phyloP scores from a whole-genome alignment of 2,888 invertebrate genomes.

The Xanthostigma xanthostigma region DNA sequence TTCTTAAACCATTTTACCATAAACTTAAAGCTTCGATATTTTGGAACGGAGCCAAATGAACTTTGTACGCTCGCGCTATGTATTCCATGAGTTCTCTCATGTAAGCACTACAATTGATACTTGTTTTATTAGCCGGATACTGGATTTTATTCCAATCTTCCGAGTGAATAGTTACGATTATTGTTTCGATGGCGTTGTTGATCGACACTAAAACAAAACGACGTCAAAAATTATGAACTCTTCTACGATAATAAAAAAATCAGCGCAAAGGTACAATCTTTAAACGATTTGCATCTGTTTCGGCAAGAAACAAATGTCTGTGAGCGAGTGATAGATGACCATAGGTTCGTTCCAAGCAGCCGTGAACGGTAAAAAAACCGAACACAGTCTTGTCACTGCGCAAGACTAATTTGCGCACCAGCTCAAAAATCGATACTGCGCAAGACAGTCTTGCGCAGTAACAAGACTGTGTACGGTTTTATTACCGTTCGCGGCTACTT shows the following conservation, averaged over 20 bases:
- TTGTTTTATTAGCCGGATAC: slow-evolving; percentile 18
- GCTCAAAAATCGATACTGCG: too few relatives aligned
- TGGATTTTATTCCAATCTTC: slow-evolving; percentile 39
- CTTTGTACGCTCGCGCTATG: slow-evolving; percentile 49
- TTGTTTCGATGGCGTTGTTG: slow-evolving; percentile 74
- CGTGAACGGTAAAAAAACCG: too few relatives aligned
- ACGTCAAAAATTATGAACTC: neutral
- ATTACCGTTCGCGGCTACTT: too few relatives aligned
- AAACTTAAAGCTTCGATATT: slow-evolving; percentile 45
- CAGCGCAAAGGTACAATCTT: too few relatives aligned
- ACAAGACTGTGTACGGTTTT: too few relatives aligned
- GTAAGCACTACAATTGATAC: slow-evolving; percentile 55
- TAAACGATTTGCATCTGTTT: too few relatives aligned
- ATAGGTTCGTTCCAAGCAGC: too few relatives aligned
- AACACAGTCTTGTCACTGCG: too few relatives aligned
- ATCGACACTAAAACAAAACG: slow-evolving; percentile 44
- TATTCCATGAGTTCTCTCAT: slow-evolving; percentile 87
- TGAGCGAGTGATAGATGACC: too few relatives aligned
- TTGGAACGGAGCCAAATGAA: slow-evolving; percentile 53
- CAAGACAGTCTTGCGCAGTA: too few relatives aligned
- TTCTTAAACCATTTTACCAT: slow-evolving; percentile 32
- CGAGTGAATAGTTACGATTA: slow-evolving; percentile 81
- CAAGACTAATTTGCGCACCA: too few relatives aligned
- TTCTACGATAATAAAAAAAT: neutral
- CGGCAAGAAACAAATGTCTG: too few relatives aligned